Percentiles rank a stretch among this genome's conserved stretches.
Conservation (phyloP, 2,888 invertebrate genomes). For the Petrolisthes cinctipes region DNA sequence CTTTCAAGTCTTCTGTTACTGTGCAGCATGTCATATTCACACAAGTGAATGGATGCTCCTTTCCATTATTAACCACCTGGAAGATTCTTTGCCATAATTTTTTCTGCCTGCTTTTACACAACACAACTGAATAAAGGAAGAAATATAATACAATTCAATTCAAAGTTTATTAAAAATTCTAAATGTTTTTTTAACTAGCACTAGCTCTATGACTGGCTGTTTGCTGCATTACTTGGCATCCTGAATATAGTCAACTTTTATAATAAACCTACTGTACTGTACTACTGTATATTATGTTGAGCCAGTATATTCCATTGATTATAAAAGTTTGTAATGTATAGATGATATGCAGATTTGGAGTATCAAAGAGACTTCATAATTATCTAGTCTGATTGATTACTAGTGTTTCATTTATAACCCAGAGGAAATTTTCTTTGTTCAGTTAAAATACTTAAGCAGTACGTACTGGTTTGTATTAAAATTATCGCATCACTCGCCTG, state of each 20-base stretch:
- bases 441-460: neutral
- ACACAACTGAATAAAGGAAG: no score
- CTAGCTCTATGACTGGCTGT: slow-evolving; percentile 54
- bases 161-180: slow-evolving; percentile 57
- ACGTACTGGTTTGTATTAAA: neutral
- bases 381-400: neutral
- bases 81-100: no score
- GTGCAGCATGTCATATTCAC: no score
- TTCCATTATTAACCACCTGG: no score
- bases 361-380: neutral
- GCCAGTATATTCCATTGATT: neutral
- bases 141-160: slow-evolving; percentile 27
- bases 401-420: no score
- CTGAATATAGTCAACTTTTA: slow-evolving; percentile 20
- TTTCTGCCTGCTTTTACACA: no score
- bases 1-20: no score
- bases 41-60: no score
- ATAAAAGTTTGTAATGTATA: neutral
- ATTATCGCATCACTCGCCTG: neutral
- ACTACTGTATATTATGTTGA: slow-evolving; percentile 16
- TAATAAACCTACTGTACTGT: neutral
- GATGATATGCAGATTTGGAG: slow-evolving; percentile 27
- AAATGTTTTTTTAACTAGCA: slow-evolving; percentile 50
- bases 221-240: slow-evolving; percentile 42
- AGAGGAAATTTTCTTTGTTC: no score